Base-by-base conservation (phyloP, 2,113 vertebrate genomes). In the Channa maculata region DNA sequence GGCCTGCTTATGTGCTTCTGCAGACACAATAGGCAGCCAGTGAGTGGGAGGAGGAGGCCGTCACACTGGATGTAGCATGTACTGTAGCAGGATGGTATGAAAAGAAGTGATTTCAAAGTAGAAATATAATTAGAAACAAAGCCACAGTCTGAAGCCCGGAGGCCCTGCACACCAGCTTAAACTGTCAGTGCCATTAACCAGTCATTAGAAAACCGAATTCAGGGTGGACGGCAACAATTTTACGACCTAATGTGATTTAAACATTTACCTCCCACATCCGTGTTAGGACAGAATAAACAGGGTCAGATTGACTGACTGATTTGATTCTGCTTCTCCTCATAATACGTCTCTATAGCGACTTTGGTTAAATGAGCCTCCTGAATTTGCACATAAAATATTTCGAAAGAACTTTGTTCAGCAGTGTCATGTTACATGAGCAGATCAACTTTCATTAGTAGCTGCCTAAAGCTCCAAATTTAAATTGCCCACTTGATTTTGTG, bases 101-200 rank as follows among this genome's bases (percentile, higher is more conserved):
- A 67, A 57, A 53, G 11, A 65, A 41, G 5, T 37, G 13, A 76
- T 73, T 60, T 68, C 38, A 73, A 80, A 73, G 59, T 45, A 51
- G 63, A 70, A 65, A 58, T 58, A 38, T 65, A 74, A 81, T 77
- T 62, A 77, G 51, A 62, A 69, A 77, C 15, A 73, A 73, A 69
- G 15, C 38, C 49, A 54, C 52, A 60, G 10, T 44, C 36, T 34
- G 55, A 66, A n/a, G n/a, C 53, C 50, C 69, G 39, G 12, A 74
- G 62, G 66, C 44, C 34, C 37, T 37, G 13, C 34, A 72, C 15
- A 78, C 39, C 36, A 39, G 41, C 39, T 65, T 51, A 24, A 63
- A 46, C 11, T 57, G 39, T 36, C 43, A 53, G 15, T 33, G 14
- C 34, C 57, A 48, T 68, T 59, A 82, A 67, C n/a, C 15, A 51